Base-by-base conservation (phyloP, 1,140 invertebrate species). In the Tetramorium alpestre region DNA sequence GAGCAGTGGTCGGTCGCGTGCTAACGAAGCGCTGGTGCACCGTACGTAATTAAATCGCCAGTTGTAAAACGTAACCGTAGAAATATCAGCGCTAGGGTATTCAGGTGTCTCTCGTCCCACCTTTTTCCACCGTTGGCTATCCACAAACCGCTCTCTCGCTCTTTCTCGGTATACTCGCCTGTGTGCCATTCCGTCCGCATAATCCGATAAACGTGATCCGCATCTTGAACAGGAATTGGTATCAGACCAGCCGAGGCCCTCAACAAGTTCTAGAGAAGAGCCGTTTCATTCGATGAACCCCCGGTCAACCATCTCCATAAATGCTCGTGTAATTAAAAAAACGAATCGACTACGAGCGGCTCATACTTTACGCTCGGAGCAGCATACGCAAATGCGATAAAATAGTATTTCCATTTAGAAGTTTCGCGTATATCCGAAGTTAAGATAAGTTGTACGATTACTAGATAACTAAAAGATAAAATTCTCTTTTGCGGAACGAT, bases 131-230 rank as follows among this genome's bases (percentile, higher is more conserved):
- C 41, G 22, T 13, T 2, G 3, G 49, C 49, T 41, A 13, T 44
- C 49, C 78, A 22, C 49, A n/a, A 16, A 44, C 33, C 11, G 18
- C 41, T 13, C 41, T 13, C 51, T 10, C 25, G 33, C 69, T 47
- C 49, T 47, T 3, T 47, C 22, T 47, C 22, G 11, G 4, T 22
- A 28, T 41, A 58, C 18, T 28, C 41, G 18, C n/a, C 75, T 47
- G 58, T 47, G 38, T 16, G 73, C 51, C 88, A 78, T 90, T 73
- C 65, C 33, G 65, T 28, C 75, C 85, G 75, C 76, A 90, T 90
- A 90, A 90, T 90, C 80, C 80, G 80, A 90, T 90, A 90, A 90
- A 90, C 88, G 89, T 90, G 89, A 80, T 86, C 51, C 85, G 75
- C 76, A 86, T 86, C 76, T 86, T 81, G 28, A 90, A 49, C 78